These are phyloP conservation scores for Lapara coniferarum DNA, from an alignment of 2,888 invertebrate genomes.

Conservation along the genomic window DNA sequence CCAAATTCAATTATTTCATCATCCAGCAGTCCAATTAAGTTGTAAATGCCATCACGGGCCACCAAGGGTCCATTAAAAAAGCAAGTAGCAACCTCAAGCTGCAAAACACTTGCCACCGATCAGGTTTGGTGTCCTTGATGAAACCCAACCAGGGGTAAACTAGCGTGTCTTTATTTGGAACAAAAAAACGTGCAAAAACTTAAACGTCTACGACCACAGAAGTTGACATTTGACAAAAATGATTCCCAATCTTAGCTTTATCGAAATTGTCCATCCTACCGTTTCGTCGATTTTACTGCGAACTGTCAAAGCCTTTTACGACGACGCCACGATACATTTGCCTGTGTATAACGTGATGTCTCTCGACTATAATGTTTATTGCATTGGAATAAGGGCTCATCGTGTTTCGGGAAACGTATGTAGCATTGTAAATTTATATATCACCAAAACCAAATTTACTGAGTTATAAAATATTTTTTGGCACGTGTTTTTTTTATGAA, in stretches of 20 bases:
- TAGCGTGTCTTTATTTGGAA: conserved; percentile 25
- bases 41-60: background rate
- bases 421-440: conserved; percentile 57
- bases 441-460: conserved; percentile 74
- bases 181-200: conserved; percentile 48
- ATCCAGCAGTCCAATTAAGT: background rate
- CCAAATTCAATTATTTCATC: background rate
- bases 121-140: conserved; percentile 40
- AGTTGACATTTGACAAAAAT: conserved; percentile 83
- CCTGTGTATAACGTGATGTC: conserved; percentile 12
- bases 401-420: background rate
- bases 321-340: conserved; percentile 46
- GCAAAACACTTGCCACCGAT: background rate
- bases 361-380: conserved; percentile 41
- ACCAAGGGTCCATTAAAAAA: conserved; percentile 4
- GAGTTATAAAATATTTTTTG: conserved; percentile 72
- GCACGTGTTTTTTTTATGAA: conserved; percentile 46
- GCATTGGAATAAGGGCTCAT: conserved; percentile 20
- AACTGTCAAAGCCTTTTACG: conserved; percentile 79
- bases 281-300: conserved; percentile 77
- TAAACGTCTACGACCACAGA: conserved; percentile 70
- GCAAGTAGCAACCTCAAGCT: conserved; percentile 3
- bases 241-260: conserved; percentile 64
- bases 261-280: conserved; percentile 80
- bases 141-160: conserved; percentile 45